These are phyloP conservation scores for Onychomys arenicola DNA, from an alignment of 2,797 vertebrate genomes.

Conservation along the genomic window DNA sequence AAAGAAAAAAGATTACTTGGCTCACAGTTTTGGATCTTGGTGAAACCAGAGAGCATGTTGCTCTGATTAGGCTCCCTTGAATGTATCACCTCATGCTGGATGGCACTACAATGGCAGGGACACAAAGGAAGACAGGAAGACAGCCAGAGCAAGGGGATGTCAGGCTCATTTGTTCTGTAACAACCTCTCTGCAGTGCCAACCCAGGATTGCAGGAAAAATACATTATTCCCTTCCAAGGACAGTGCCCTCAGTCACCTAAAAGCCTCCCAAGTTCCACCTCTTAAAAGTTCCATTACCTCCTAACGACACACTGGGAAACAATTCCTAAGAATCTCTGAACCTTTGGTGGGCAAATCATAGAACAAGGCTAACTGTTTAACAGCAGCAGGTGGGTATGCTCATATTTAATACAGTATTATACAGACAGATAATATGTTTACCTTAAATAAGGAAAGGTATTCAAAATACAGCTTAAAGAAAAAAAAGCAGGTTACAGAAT, in stretches of 20 bases:
- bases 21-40: background rate
- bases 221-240: background rate
- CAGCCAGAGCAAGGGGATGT: background rate
- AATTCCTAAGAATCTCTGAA: background rate
- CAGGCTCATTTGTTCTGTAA: background rate
- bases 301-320: background rate
- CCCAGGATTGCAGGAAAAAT: background rate
- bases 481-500: conserved; percentile 4
- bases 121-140: background rate
- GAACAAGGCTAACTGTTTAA: background rate
- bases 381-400: background rate
- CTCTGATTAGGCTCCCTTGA: background rate
- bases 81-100: background rate
- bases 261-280: background rate
- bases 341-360: background rate
- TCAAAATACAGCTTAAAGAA: conserved; percentile 47
- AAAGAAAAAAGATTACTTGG: background rate
- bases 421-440: conserved; percentile 44
- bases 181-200: background rate
- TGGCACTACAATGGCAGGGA: background rate
- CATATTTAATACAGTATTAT: conserved; percentile 33
- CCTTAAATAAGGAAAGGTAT: background rate
- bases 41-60: background rate
- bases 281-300: background rate
- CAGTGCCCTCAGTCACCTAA: background rate